These are phyloP conservation scores for Zygothrica quintamaculata DNA, from an alignment of 2,888 invertebrate genomes.

Conservation along the genomic window DNA sequence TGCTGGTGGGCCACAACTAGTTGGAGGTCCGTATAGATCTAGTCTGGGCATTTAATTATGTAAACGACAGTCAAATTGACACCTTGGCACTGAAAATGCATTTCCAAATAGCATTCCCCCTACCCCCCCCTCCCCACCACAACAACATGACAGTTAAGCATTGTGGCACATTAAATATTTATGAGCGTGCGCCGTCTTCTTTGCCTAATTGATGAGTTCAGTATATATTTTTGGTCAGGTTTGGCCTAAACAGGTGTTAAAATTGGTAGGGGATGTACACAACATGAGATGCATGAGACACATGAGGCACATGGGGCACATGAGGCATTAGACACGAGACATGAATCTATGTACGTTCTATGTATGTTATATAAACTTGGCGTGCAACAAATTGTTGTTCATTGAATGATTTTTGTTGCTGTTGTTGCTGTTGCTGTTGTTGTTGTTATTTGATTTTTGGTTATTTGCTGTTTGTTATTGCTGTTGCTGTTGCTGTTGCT, in stretches of 20 bases:
- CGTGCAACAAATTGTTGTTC: slow-evolving; percentile 61
- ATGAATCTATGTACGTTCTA: slow-evolving; percentile 6
- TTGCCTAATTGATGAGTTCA: slow-evolving; percentile 76
- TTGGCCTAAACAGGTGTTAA: slow-evolving; percentile 57
- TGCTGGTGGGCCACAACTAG: no score
- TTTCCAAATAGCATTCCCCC: slow-evolving; percentile 28
- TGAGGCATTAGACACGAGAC: no score
- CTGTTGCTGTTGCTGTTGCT: slow-evolving; percentile 9
- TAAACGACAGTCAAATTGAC: slow-evolving; percentile 79
- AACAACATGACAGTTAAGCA: no score
- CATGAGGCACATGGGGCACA: background rate
- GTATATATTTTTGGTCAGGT: slow-evolving; percentile 41
- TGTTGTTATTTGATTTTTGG: slow-evolving; percentile 5
- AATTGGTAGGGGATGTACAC: background rate
- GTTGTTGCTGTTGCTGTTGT: background rate
- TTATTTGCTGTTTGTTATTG: slow-evolving; percentile 2
- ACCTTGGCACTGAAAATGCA: slow-evolving; percentile 59
- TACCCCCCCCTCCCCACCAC: slow-evolving; percentile 2
- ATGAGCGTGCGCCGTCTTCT: slow-evolving; percentile 70
- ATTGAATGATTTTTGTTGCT: slow-evolving; percentile 38
- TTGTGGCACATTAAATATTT: slow-evolving; percentile 69
- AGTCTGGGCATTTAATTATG: slow-evolving; percentile 75
- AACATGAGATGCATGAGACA: no score
- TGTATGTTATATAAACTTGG: slow-evolving; percentile 44
- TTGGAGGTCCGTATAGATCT: slow-evolving; percentile 19